Conservation (phyloP, 2,888 invertebrate genomes). For the Fragum whitleyi region DNA sequence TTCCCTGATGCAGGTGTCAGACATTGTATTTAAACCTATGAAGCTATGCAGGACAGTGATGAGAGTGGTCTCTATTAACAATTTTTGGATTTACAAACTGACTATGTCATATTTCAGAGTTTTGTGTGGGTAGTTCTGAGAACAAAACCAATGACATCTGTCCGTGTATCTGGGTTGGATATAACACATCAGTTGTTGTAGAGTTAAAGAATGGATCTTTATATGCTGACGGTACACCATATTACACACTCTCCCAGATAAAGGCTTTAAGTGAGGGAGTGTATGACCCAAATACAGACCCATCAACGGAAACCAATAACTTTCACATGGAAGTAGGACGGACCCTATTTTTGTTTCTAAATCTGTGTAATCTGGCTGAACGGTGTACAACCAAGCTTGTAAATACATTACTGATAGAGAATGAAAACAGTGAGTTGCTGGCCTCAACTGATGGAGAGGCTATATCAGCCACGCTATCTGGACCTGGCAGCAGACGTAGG, state of each 20-base stretch:
- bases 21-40: no score
- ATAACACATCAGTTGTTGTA: slow-evolving; percentile 60
- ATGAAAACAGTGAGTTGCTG: slow-evolving; percentile 38
- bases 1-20: no score
- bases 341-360: slow-evolving; percentile 65
- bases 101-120: slow-evolving; percentile 46
- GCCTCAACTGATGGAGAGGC: slow-evolving; percentile 61
- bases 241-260: slow-evolving; percentile 56
- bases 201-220: slow-evolving; percentile 60
- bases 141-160: slow-evolving; percentile 53
- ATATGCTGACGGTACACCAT: slow-evolving; percentile 39
- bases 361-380: slow-evolving; percentile 69
- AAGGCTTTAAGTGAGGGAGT: slow-evolving; percentile 40
- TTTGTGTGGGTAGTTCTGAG: slow-evolving; percentile 61
- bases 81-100: no score
- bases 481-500: slow-evolving; percentile 30
- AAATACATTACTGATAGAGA: slow-evolving; percentile 60
- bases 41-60: no score
- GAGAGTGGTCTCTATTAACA: no score
- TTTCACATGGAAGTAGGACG: slow-evolving; percentile 72
- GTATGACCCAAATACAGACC: slow-evolving; percentile 26
- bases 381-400: slow-evolving; percentile 64
- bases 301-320: slow-evolving; percentile 29
- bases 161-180: slow-evolving; percentile 65
- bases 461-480: slow-evolving; percentile 34